Evolutionary conservation across 2,113 vertebrate genomes (phyloP), one percentile per base, ranked within the genome.

Genomic region (Anarhynchus alexandrinus): DNA sequence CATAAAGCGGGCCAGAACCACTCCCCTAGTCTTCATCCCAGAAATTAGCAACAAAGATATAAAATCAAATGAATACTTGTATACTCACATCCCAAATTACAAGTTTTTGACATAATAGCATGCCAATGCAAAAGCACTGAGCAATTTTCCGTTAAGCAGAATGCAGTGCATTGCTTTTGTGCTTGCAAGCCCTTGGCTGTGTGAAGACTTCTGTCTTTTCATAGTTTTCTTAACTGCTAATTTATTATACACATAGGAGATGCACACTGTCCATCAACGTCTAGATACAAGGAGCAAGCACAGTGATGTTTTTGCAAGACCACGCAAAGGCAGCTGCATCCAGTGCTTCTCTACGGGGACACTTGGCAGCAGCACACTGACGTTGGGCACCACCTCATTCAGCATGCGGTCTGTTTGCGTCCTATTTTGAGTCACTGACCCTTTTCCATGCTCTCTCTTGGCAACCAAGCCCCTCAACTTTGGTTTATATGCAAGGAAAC

Each of bases 341-440:
- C 26, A 38, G 5, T 27, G 54, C 26, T 90, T 72, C 65, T 47
- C 59, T 59, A 13, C 2, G 52, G 38, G 51, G 67, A 51, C 32
- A 38, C 6, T 1, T 47, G n/a, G 38, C 29, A 94, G 61, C 34
- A 90, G 43, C 61, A 82, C 29, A 22, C n/a, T 20, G 36, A 15
- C 0, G 0, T 1, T 36, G 29, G 52, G 42, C 23, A 91, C 13
- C 58, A 19, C 36, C 40, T 84, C 2, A 0, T 42, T 52, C 62
- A 49, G 61, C 1, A 0, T 5, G 45, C 1, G 2, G 3, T 40
- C 54, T 57, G 40, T 8, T 21, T 42, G 36, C 5, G 1, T 29
- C 59, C 32, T 62, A 0, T 29, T 84, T 61, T 14, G 73, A 84
- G 36, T 15, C 59, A 40, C 58, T 54, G 42, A 62, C 15, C 18